A percentile compares a stretch with the other conserved stretches of the same genome.
These are phyloP conservation scores for Stomatorhinus walkeri DNA, from an alignment of 2,797 vertebrate genomes.

Conservation along the genomic window DNA sequence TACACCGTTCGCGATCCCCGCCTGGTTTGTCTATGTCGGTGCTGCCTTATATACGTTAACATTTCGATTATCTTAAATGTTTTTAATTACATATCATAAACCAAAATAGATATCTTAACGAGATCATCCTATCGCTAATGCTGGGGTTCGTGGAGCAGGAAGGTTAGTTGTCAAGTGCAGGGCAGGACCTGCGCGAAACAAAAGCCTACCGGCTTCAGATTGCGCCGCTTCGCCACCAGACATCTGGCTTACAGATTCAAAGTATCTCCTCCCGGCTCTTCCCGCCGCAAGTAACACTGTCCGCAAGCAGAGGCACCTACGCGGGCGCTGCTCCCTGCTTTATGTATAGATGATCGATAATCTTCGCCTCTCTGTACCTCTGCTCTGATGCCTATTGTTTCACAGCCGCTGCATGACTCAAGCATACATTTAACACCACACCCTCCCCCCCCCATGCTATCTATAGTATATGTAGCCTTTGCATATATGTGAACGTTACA, in stretches of 20 bases:
- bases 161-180: neutral
- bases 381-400: neutral
- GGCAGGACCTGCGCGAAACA: neutral
- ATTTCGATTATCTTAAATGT: neutral
- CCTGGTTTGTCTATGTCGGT: neutral
- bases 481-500: neutral
- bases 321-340: neutral
- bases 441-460: neutral
- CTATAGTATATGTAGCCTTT: neutral
- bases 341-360: neutral
- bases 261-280: neutral
- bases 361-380: neutral
- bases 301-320: neutral
- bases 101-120: neutral
- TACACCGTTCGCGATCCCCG: neutral
- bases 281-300: neutral
- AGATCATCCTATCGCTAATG: neutral
- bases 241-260: neutral
- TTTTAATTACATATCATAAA: neutral
- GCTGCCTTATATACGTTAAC: neutral
- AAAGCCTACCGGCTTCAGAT: neutral
- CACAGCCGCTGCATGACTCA: neutral
- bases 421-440: neutral
- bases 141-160: neutral
- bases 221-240: neutral